A percentile compares a stretch with the other conserved stretches of the same genome.
Conservation (phyloP, 2,797 vertebrate species). For the Emydoidea blandingii region DNA sequence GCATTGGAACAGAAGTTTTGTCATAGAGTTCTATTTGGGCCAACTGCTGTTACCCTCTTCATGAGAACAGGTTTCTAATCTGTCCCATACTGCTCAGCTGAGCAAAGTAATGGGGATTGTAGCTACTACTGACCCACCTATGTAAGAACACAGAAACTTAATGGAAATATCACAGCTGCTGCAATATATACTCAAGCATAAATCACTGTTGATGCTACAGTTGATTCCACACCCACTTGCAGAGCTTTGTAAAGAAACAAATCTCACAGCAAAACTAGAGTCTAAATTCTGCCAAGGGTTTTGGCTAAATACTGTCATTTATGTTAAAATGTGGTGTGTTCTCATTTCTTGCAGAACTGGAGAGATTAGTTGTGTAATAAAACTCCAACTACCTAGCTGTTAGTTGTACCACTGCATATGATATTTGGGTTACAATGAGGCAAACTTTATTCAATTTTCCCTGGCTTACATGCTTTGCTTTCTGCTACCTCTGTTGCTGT, state of each 20-base stretch:
- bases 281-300: neutral
- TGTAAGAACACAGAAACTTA: neutral
- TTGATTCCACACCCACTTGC: accelerated
- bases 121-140: neutral
- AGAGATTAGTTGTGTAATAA: neutral
- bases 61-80: neutral
- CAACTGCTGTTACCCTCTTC: neutral
- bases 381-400: neutral
- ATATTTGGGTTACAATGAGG: conserved; percentile 22
- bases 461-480: conserved; percentile 25
- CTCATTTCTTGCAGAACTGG: neutral
- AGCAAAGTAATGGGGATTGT: neutral
- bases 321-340: neutral
- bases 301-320: neutral
- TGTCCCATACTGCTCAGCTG: neutral
- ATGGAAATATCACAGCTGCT: neutral
- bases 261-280: neutral
- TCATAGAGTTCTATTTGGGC: conserved; percentile 1
- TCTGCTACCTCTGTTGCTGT: neutral
- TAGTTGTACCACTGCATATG: neutral
- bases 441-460: conserved; percentile 30
- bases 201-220: neutral
- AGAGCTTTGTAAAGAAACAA: neutral
- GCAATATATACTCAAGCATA: neutral
- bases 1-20: conserved; percentile 7